A percentile compares a stretch with the other conserved stretches of the same genome.
Conservation (phyloP, 2,888 invertebrate species). For the Rotaria magnacalcarata region DNA sequence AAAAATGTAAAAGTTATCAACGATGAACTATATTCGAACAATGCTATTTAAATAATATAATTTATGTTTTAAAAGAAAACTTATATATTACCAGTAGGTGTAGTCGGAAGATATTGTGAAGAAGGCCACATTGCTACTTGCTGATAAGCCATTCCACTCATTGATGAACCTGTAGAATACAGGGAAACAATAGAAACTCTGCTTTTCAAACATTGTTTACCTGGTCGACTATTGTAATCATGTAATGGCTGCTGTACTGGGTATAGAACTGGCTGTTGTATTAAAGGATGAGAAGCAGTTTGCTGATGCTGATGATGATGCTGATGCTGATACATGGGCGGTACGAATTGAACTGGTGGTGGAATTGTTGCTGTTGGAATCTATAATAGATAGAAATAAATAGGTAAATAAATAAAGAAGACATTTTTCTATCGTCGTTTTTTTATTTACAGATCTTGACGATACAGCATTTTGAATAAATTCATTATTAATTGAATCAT, state of each 20-base stretch:
- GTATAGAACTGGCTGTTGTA: not conserved
- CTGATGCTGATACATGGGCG: not conserved
- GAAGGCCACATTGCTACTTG: not conserved
- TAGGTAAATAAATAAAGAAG: too few relatives aligned
- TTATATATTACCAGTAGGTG: not conserved
- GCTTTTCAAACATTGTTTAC: not conserved
- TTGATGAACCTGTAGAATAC: not conserved
- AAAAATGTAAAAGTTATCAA: too few relatives aligned
- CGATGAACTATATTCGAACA: too few relatives aligned
- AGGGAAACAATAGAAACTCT: not conserved
- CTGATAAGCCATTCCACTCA: constrained; percentile 7
- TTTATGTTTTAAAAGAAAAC: not conserved
- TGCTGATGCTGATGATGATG: not conserved
- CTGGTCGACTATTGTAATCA: constrained; percentile 22
- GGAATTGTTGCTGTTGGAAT: not conserved
- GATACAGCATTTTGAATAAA: not conserved
- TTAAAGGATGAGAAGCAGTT: not conserved
- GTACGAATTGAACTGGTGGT: not conserved
- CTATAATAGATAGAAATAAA: not conserved
- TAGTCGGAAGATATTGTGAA: not conserved
- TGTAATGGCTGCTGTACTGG: not conserved
- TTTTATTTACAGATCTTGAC: not conserved
- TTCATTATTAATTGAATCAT: constrained; percentile 24
- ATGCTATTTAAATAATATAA: not conserved
- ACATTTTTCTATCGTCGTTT: too few relatives aligned